Percentiles rank a stretch among this genome's conserved stretches.
phyloP scores from a whole-genome alignment of 64 coral and sea anemone species.

The Porites australiensis region DNA sequence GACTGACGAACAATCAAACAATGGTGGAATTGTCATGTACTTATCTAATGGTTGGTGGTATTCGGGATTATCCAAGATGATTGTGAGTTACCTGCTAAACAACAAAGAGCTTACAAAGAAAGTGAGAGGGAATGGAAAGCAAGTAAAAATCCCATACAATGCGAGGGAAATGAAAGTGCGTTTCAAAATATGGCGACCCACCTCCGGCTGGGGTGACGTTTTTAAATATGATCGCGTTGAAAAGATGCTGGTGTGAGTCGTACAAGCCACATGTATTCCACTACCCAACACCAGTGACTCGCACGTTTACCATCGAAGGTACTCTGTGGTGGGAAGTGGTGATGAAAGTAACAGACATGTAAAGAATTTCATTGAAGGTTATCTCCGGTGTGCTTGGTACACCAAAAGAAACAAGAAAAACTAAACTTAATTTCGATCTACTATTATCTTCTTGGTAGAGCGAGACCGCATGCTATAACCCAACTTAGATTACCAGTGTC shows the following conservation, averaged over 20 bases:
- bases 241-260: constrained; percentile 11
- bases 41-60: not conserved
- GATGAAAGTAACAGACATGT: constrained; percentile 45
- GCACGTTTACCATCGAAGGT: constrained; percentile 32
- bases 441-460: no score
- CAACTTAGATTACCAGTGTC: no score
- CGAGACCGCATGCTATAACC: no score
- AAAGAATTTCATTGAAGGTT: not conserved
- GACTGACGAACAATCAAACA: not conserved
- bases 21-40: constrained; percentile 4
- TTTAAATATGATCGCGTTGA: constrained; percentile 51
- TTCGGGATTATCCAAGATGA: constrained; percentile 29
- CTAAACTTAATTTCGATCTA: no score
- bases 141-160: not conserved
- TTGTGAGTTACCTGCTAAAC: not conserved
- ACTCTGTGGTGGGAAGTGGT: constrained; percentile 6
- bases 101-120: constrained; percentile 2
- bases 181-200: constrained; percentile 18
- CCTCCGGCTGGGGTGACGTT: constrained; percentile 12
- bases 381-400: no score
- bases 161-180: constrained; percentile 32
- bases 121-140: constrained; percentile 16
- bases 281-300: constrained; percentile 2
- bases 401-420: no score
- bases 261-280: constrained; percentile 34